Percentiles rank a stretch among this genome's conserved stretches.
Conservation (phyloP, 1,140 invertebrate genomes). For the Ylistrum balloti region DNA sequence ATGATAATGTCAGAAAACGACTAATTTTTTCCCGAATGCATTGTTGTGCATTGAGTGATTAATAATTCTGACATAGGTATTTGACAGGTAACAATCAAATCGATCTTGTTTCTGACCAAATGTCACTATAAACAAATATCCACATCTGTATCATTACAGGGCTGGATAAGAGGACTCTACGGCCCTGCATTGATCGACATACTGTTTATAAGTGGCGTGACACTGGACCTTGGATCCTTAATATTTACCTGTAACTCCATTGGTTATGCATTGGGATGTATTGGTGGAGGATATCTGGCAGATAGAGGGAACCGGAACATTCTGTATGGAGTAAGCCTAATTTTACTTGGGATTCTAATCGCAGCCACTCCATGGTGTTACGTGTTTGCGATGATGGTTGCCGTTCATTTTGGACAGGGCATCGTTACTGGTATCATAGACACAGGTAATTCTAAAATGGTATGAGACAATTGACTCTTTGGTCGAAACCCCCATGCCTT, state of each 20-base stretch:
- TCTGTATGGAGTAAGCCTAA: background rate
- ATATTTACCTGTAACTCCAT: background rate
- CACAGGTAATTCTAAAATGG: background rate
- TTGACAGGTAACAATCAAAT: too few species aligned
- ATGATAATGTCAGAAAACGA: too few species aligned
- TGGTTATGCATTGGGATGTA: background rate
- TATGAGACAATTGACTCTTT: background rate
- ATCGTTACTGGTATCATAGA: background rate
- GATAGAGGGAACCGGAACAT: background rate
- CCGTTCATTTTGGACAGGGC: background rate
- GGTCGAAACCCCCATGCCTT: too few species aligned
- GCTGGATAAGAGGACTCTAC: background rate
- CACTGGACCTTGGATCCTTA: background rate
- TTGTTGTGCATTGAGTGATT: too few species aligned
- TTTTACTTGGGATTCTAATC: background rate
- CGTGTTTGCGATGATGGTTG: background rate
- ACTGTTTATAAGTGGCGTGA: background rate
- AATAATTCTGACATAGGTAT: too few species aligned
- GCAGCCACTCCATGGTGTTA: background rate
- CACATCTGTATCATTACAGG: background rate
- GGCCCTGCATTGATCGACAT: background rate
- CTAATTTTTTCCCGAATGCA: too few species aligned
- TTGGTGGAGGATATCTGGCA: background rate
- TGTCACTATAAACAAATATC: too few species aligned
- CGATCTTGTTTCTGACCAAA: too few species aligned